Evolutionary conservation across 2,113 vertebrate species (phyloP).

Genomic region (Seriola aureovittata): DNA sequence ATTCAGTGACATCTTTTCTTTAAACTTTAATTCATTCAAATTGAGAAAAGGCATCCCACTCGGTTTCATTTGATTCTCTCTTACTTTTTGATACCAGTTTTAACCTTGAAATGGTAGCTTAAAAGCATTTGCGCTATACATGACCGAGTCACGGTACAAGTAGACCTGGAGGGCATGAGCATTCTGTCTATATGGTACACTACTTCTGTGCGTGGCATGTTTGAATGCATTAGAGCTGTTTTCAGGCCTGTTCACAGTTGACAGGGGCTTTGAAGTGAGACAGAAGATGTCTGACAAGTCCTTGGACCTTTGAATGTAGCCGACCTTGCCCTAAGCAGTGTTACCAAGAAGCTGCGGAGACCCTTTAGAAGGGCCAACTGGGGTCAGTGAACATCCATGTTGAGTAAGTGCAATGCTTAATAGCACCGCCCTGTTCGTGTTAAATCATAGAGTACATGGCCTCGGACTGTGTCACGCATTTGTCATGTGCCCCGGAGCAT

Average conservation of each 20-base stretch:
- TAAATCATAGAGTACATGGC: background rate
- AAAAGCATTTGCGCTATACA: background rate
- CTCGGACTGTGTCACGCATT: background rate
- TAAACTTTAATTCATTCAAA: no score
- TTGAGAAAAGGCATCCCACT: no score
- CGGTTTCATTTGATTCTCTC: background rate
- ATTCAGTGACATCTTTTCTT: no score
- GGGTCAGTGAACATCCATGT: slow-evolving; percentile 44
- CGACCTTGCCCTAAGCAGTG: slow-evolving; percentile 26
- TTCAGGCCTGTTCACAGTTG: background rate
- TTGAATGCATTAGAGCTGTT: background rate
- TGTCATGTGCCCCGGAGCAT: background rate
- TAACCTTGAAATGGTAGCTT: background rate
- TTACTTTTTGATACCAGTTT: background rate
- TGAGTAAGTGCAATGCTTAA: slow-evolving; percentile 15
- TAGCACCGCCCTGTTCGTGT: background rate
- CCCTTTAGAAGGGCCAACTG: slow-evolving; percentile 16
- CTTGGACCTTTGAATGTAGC: slow-evolving; percentile 5
- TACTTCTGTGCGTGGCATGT: background rate
- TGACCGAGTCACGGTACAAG: background rate
- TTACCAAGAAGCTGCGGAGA: background rate
- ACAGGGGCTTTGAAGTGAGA: slow-evolving; percentile 24
- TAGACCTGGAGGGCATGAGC: background rate
- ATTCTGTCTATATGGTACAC: background rate
- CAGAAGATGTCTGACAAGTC: slow-evolving; percentile 31